Evolutionary conservation across 2,888 invertebrate species (phyloP).

Genomic region (Heteropelma amictum): DNA sequence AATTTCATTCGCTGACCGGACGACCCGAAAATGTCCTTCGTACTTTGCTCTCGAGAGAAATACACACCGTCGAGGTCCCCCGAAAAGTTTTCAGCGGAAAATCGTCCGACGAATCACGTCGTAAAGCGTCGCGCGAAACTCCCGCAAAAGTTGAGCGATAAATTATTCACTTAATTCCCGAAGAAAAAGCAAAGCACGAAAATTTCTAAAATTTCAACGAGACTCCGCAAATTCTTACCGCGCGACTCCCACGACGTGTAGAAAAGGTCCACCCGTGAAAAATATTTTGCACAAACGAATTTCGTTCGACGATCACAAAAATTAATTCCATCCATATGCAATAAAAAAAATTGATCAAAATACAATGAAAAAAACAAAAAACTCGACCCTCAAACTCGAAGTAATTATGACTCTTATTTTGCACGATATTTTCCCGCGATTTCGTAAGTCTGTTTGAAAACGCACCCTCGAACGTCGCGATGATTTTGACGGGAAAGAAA

Average conservation of each 20-base stretch:
- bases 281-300: too few relatives aligned
- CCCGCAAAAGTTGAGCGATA: neutral
- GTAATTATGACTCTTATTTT: too few relatives aligned
- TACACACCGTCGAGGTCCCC: neutral
- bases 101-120: neutral
- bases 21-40: neutral
- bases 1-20: neutral
- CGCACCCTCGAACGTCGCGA: too few relatives aligned
- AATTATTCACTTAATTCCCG: constrained; percentile 12
- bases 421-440: neutral
- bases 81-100: neutral
- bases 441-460: neutral
- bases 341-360: too few relatives aligned
- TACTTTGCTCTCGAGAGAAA: neutral
- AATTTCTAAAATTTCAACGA: neutral
- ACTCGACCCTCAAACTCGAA: too few relatives aligned
- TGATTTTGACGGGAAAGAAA: too few relatives aligned
- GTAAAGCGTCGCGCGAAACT: neutral
- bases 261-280: too few relatives aligned
- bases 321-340: too few relatives aligned
- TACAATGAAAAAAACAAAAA: too few relatives aligned
- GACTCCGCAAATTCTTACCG: neutral
- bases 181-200: neutral
- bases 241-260: too few relatives aligned
- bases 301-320: too few relatives aligned